Evolutionary conservation across 2,113 vertebrate species (phyloP).

Genomic region (Halcyon malimbica): DNA sequence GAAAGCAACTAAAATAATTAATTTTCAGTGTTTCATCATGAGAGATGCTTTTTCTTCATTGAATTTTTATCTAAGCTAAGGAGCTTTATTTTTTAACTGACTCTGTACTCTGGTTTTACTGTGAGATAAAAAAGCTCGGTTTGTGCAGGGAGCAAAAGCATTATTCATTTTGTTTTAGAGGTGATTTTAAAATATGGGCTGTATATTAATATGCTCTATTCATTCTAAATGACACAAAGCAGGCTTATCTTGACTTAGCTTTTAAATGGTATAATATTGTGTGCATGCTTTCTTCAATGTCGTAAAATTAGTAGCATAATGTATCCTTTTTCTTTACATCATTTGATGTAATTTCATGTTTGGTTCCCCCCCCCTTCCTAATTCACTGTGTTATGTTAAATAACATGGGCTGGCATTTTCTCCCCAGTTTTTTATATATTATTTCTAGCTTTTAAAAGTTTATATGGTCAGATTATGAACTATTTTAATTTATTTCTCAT

Average conservation of each 20-base stretch:
- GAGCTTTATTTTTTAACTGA: constrained; percentile 46
- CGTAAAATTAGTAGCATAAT: background rate
- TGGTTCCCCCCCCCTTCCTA: background rate
- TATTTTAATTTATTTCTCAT: background rate
- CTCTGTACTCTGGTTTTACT: constrained; percentile 9
- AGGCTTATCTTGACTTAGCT: constrained; percentile 30
- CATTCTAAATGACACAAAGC: constrained; percentile 27
- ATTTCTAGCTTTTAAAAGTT: background rate
- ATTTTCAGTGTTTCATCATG: background rate
- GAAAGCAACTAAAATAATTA: background rate
- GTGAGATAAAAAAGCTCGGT: constrained; percentile 18
- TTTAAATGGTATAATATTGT: background rate
- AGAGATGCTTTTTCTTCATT: constrained; percentile 11
- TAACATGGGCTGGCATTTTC: background rate
- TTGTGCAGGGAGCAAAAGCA: background rate
- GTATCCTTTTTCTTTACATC: background rate
- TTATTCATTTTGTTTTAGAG: constrained; percentile 44
- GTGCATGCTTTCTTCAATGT: background rate
- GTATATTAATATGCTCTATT: background rate
- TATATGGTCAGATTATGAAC: background rate
- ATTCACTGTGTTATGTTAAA: background rate
- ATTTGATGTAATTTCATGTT: background rate
- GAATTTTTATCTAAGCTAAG: constrained; percentile 44
- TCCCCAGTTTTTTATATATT: background rate
- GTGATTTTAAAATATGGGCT: constrained; percentile 21